Percentiles rank a stretch among this genome's conserved stretches.
Evolutionary conservation across 1,140 invertebrate genomes (phyloP).

Genomic region (Aphidius ervi): DNA sequence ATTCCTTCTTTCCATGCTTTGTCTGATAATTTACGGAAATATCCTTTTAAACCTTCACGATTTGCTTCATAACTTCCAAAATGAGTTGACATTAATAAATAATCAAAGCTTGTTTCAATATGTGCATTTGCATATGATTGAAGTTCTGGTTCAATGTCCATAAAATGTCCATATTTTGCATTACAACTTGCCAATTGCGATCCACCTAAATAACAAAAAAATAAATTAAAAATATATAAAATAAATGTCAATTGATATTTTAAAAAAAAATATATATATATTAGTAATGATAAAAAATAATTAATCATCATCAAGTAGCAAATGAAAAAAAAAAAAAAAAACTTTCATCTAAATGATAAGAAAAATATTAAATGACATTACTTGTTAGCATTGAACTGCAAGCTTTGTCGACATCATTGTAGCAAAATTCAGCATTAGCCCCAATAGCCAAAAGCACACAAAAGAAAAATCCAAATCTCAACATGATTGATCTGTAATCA

Average conservation of each 20-base stretch:
- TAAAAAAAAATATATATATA: background rate
- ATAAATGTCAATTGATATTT: too few species aligned
- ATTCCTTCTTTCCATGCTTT: constrained; percentile 69
- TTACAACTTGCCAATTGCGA: constrained; percentile 57
- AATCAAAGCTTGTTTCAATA: constrained; percentile 67
- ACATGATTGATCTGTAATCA: constrained; percentile 23
- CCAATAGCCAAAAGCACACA: constrained; percentile 46
- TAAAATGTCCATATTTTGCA: constrained; percentile 63
- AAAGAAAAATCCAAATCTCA: constrained; percentile 55
- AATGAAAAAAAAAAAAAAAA: constrained; percentile 16
- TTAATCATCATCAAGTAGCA: constrained; percentile 10
- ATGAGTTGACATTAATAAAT: constrained; percentile 68
- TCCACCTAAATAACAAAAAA: constrained; percentile 30
- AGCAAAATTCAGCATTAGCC: constrained; percentile 59
- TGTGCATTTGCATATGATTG: constrained; percentile 63
- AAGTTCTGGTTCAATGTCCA: constrained; percentile 48
- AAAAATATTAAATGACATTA: constrained; percentile 31
- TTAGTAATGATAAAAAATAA: background rate
- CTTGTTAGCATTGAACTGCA: constrained; percentile 51
- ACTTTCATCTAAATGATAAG: constrained; percentile 4
- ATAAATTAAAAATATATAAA: background rate
- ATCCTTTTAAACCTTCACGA: constrained; percentile 69
- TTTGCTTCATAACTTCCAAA: constrained; percentile 75
- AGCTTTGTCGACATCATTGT: constrained; percentile 56
- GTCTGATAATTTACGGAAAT: constrained; percentile 72